A percentile compares a stretch with the other conserved stretches of the same genome.
Conservation (phyloP, 2,888 invertebrate genomes). For the Heteromurus nitidus region DNA sequence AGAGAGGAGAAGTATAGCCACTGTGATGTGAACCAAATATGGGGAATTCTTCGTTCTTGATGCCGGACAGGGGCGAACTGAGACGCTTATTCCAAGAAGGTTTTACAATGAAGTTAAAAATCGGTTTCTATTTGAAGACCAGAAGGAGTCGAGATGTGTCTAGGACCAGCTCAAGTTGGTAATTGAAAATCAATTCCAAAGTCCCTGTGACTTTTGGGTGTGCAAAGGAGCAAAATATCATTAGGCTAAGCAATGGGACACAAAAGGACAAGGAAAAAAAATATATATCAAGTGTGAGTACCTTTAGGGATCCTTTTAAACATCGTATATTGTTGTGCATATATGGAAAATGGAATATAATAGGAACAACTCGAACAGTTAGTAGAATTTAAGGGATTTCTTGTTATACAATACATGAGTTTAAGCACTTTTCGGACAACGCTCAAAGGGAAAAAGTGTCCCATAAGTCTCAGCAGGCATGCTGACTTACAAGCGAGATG, state of each 20-base stretch:
- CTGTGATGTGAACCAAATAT: too few relatives aligned
- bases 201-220: slow-evolving; percentile 60
- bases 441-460: slow-evolving; percentile 61
- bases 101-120: too few relatives aligned
- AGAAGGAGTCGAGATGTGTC: slow-evolving; percentile 33
- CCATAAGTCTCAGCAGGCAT: slow-evolving; percentile 63
- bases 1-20: too few relatives aligned
- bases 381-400: slow-evolving; percentile 41
- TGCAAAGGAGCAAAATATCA: slow-evolving; percentile 47
- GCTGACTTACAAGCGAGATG: slow-evolving; percentile 58
- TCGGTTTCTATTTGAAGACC: too few relatives aligned
- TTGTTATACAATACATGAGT: slow-evolving; percentile 22
- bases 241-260: slow-evolving; percentile 52
- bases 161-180: slow-evolving; percentile 50
- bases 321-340: too few relatives aligned
- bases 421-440: slow-evolving; percentile 53
- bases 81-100: neutral
- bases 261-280: slow-evolving; percentile 43
- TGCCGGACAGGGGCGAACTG: neutral
- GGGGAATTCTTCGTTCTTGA: too few relatives aligned
- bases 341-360: too few relatives aligned
- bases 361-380: slow-evolving; percentile 16
- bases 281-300: slow-evolving; percentile 28
- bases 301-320: slow-evolving; percentile 25
- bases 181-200: slow-evolving; percentile 61